A percentile compares a stretch with the other conserved stretches of the same genome.
These are phyloP conservation scores for Benthochromis sp. DNA, from an alignment of 2,113 vertebrate species.

Conservation along the genomic window DNA sequence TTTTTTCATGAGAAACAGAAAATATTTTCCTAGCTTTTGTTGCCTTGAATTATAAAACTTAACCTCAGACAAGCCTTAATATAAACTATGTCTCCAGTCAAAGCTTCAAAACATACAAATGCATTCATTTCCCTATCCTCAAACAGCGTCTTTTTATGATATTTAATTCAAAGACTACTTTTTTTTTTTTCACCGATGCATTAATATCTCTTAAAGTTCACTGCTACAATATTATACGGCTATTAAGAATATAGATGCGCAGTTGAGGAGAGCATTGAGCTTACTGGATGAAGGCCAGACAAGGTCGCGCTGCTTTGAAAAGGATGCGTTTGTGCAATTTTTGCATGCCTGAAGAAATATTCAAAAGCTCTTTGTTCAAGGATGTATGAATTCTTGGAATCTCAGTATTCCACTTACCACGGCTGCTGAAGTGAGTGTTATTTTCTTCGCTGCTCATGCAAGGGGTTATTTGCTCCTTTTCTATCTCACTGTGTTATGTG, in stretches of 20 bases:
- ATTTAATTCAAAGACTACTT: background rate
- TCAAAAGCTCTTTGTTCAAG: slow-evolving; percentile 4
- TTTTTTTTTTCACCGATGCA: background rate
- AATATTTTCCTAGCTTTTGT: background rate
- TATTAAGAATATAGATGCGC: background rate
- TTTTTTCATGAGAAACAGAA: background rate
- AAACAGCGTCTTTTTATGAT: background rate
- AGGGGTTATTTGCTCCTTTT: background rate
- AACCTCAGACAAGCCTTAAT: background rate
- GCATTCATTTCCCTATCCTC: background rate
- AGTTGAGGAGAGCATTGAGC: background rate
- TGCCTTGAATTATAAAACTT: background rate
- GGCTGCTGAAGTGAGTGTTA: slow-evolving; percentile 2
- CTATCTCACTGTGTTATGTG: background rate
- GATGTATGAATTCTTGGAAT: slow-evolving; percentile 13
- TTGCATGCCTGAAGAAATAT: background rate
- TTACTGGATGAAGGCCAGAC: background rate
- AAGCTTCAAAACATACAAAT: background rate
- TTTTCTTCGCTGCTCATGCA: slow-evolving; percentile 22
- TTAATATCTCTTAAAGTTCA: background rate
- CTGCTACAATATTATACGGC: background rate
- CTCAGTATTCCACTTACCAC: background rate
- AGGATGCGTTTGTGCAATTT: background rate
- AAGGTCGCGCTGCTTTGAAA: background rate
- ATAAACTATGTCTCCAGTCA: background rate